These are phyloP conservation scores for Agrypnia vestita DNA, from an alignment of 1,140 invertebrate genomes.

Conservation along the genomic window DNA sequence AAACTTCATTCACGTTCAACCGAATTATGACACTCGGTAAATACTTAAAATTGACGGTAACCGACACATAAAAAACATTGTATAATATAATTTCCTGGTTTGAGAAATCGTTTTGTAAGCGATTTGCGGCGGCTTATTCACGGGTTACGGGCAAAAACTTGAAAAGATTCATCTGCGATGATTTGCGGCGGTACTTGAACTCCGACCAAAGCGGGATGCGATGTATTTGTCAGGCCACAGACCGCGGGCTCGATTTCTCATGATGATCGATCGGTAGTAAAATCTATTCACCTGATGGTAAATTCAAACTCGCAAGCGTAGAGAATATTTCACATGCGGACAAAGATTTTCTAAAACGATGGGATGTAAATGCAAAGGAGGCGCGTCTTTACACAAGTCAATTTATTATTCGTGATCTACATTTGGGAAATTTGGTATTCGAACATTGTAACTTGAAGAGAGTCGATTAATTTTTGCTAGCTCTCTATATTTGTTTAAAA, in stretches of 20 bases:
- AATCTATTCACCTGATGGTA: background rate
- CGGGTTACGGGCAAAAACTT: background rate
- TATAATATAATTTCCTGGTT: slow-evolving; percentile 4
- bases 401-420: too few species aligned
- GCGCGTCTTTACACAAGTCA: too few species aligned
- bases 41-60: too few species aligned
- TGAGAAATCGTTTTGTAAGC: slow-evolving; percentile 8
- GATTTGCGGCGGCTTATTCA: background rate
- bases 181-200: slow-evolving; percentile 3
- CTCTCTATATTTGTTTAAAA: too few species aligned
- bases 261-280: background rate
- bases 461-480: too few species aligned
- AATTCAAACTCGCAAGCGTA: background rate
- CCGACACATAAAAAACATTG: background rate
- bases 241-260: background rate
- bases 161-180: background rate
- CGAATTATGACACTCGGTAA: too few species aligned
- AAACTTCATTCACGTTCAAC: too few species aligned
- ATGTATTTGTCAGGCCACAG: slow-evolving; percentile 20
- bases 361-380: too few species aligned
- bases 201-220: background rate
- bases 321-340: too few species aligned
- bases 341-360: too few species aligned
- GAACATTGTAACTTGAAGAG: too few species aligned
- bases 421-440: too few species aligned